phyloP scores from a whole-genome alignment of 2,888 invertebrate species.

The Chalcosyrphus nemorum region DNA sequence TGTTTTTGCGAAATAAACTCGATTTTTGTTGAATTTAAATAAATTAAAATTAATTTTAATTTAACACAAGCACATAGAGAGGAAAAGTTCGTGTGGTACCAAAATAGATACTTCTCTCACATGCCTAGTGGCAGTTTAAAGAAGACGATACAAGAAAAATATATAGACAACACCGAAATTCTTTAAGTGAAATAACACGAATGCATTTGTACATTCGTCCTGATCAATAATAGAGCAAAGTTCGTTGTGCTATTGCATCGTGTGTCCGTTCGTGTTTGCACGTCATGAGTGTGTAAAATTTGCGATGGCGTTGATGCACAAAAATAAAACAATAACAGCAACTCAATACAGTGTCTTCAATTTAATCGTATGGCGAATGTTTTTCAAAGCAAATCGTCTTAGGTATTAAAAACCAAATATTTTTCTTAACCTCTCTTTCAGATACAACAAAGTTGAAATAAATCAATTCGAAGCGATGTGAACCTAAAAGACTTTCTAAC shows the following conservation, averaged over 20 bases:
- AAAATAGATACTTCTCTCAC: constrained; percentile 30
- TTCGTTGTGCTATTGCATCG: constrained; percentile 56
- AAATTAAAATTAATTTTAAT: constrained; percentile 16
- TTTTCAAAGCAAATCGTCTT: neutral
- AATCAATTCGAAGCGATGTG: constrained; percentile 56
- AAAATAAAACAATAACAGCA: neutral
- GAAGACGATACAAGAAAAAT: neutral
- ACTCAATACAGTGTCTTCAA: constrained; percentile 46
- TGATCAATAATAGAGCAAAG: constrained; percentile 51
- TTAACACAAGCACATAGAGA: neutral
- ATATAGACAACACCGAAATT: neutral
- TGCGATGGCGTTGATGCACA: neutral
- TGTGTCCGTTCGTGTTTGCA: constrained; percentile 8
- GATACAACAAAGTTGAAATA: constrained; percentile 30
- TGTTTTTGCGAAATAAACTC: constrained; percentile 2
- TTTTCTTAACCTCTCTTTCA: constrained; percentile 42
- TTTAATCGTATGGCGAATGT: constrained; percentile 49
- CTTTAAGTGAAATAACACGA: constrained; percentile 13
- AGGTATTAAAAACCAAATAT: constrained; percentile 26
- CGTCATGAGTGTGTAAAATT: constrained; percentile 17
- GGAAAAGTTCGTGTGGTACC: neutral
- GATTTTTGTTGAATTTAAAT: constrained; percentile 6
- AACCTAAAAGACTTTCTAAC: constrained; percentile 41
- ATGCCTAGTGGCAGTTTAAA: neutral
- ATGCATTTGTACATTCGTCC: constrained; percentile 20